A percentile compares a stretch with the other conserved stretches of the same genome.
phyloP scores from a whole-genome alignment of 2,888 invertebrate genomes.

The Drosophila fulvimacula region DNA sequence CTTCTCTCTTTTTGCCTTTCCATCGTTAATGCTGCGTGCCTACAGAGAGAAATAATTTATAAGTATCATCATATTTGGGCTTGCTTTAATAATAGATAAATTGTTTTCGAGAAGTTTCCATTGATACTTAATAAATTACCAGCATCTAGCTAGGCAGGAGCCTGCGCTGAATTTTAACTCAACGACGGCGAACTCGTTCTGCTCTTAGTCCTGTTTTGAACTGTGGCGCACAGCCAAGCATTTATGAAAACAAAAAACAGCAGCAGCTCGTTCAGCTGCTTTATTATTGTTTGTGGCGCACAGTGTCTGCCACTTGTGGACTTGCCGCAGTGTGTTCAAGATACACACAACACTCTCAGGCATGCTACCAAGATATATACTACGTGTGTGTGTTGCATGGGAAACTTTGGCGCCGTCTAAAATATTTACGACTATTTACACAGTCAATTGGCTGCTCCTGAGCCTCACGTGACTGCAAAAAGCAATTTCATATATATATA shows the following conservation, averaged over 20 bases:
- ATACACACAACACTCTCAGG: slow-evolving; percentile 32
- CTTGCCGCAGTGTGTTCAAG: slow-evolving; percentile 54
- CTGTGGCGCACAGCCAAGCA: slow-evolving; percentile 13
- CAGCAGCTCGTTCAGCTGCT: slow-evolving; percentile 5
- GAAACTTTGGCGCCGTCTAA: slow-evolving; percentile 58
- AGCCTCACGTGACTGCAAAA: slow-evolving; percentile 46
- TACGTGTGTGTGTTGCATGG: slow-evolving; percentile 7
- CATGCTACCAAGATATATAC: background rate
- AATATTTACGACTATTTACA: slow-evolving; percentile 73
- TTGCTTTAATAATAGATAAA: slow-evolving; percentile 5
- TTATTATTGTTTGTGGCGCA: slow-evolving; percentile 40
- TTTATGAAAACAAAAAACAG: slow-evolving; percentile 27
- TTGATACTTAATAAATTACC: slow-evolving; percentile 22
- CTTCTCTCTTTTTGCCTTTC: background rate
- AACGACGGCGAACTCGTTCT: background rate
- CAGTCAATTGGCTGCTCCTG: slow-evolving; percentile 60
- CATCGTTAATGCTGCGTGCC: background rate
- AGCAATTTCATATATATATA: slow-evolving; percentile 22
- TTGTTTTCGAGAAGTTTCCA: slow-evolving; percentile 1
- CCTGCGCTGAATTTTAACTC: slow-evolving; percentile 11
- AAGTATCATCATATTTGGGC: background rate
- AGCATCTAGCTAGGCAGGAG: background rate
- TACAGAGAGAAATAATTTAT: background rate
- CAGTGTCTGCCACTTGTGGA: slow-evolving; percentile 57
- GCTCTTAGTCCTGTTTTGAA: background rate